A percentile compares a stretch with the other conserved stretches of the same genome.
Conservation (phyloP, 2,888 invertebrate genomes). For the Tridacna crocea region DNA sequence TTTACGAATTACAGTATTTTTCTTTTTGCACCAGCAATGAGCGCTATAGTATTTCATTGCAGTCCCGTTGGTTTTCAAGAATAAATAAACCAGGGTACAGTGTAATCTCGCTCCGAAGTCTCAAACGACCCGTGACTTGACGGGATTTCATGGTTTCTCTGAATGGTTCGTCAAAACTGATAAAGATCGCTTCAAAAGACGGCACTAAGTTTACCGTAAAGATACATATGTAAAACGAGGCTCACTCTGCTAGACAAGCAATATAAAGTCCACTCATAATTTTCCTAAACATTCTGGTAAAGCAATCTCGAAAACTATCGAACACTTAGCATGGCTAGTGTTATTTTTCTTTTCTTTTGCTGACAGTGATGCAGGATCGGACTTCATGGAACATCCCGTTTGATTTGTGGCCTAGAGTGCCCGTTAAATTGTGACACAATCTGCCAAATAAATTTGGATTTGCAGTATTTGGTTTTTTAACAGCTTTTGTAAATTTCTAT, state of each 20-base stretch:
- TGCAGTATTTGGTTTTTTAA: too few species aligned
- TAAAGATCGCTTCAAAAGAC: constrained; percentile 57
- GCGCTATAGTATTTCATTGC: neutral
- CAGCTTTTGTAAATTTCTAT: too few species aligned
- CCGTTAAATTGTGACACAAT: too few species aligned
- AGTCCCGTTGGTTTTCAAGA: neutral
- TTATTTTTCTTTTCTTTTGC: too few species aligned
- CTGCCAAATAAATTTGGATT: too few species aligned
- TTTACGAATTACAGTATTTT: neutral
- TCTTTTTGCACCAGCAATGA: constrained; percentile 3
- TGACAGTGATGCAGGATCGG: too few species aligned
- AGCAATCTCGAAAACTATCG: constrained; percentile 2
- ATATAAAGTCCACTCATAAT: constrained; percentile 22
- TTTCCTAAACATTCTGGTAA: constrained; percentile 21
- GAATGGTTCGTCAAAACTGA: constrained; percentile 29
- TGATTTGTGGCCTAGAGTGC: too few species aligned
- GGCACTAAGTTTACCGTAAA: constrained; percentile 54
- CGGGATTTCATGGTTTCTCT: constrained; percentile 48
- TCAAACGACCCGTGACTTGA: constrained; percentile 62
- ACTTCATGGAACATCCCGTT: too few species aligned
- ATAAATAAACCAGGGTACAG: constrained; percentile 31
- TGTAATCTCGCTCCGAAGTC: constrained; percentile 53
- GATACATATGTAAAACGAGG: constrained; percentile 47
- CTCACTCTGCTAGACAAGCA: constrained; percentile 4
- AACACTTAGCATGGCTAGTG: too few species aligned